These are phyloP conservation scores for Sciurus vulgaris DNA, from an alignment of 2,797 vertebrate genomes.

Conservation along the genomic window DNA sequence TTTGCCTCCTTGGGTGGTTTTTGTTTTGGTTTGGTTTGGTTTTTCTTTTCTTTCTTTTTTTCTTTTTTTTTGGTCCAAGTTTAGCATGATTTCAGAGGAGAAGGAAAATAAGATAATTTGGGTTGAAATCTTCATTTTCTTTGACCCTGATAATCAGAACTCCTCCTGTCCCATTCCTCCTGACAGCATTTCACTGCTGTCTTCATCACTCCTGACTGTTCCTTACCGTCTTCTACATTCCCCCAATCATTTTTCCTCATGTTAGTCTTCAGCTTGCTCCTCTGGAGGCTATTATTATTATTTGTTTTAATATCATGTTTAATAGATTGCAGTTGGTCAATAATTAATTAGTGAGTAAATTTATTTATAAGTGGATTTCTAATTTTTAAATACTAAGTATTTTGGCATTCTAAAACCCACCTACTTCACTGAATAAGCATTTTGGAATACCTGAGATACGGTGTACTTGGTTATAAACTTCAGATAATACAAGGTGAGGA, in stretches of 20 bases:
- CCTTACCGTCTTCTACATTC: background rate
- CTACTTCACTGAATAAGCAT: background rate
- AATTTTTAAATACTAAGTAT: background rate
- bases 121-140: background rate
- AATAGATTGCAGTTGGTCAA: background rate
- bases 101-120: background rate
- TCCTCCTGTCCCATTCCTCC: background rate
- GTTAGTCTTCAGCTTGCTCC: background rate
- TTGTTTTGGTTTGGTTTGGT: background rate
- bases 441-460: background rate
- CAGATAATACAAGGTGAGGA: background rate
- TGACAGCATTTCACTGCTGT: background rate
- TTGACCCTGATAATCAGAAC: background rate
- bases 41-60: background rate
- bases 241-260: background rate
- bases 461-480: background rate
- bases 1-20: background rate
- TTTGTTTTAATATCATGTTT: background rate
- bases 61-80: background rate
- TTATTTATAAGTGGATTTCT: background rate
- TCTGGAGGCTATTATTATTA: no score
- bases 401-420: background rate
- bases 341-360: background rate
- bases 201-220: background rate
- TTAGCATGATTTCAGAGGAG: background rate